These are phyloP conservation scores for Terebella lapidaria DNA, from an alignment of 2,888 invertebrate genomes.

Conservation along the genomic window DNA sequence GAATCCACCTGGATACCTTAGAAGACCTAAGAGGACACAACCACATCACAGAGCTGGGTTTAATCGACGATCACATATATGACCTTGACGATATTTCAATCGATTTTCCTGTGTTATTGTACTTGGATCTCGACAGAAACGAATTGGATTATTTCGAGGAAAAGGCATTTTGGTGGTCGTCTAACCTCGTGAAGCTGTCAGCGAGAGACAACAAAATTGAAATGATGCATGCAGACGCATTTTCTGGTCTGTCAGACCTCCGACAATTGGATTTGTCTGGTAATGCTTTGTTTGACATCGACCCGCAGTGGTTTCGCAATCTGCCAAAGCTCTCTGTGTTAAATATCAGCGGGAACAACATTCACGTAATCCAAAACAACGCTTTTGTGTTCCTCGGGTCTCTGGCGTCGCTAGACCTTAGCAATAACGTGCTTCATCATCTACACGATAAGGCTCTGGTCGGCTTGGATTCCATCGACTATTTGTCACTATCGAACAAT, in stretches of 20 bases:
- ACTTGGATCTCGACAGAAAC: neutral
- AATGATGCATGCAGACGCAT: slow-evolving; percentile 14
- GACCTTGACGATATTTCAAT: neutral
- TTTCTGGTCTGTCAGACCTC: slow-evolving; percentile 11
- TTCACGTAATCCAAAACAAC: slow-evolving; percentile 17
- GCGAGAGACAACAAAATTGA: neutral
- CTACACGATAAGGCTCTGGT: slow-evolving; percentile 15
- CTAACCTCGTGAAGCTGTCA: neutral
- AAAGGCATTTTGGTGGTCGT: neutral
- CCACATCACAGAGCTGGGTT: neutral
- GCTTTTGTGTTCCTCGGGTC: slow-evolving; percentile 11
- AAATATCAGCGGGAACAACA: slow-evolving; percentile 19
- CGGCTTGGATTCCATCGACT: slow-evolving; percentile 11
- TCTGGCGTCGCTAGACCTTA: slow-evolving; percentile 15
- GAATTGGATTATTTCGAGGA: neutral
- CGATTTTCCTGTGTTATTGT: neutral
- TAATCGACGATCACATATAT: neutral
- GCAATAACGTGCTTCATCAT: slow-evolving; percentile 18
- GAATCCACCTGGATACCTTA: slow-evolving; percentile 15
- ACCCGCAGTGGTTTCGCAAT: slow-evolving; percentile 21
- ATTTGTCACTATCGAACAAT: slow-evolving; percentile 17
- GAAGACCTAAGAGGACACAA: slow-evolving; percentile 8
- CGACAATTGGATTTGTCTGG: slow-evolving; percentile 13
- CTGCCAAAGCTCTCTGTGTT: slow-evolving; percentile 10
- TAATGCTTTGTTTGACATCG: slow-evolving; percentile 14